Conservation (phyloP, 2,113 vertebrate genomes). For the Vombatus ursinus region DNA sequence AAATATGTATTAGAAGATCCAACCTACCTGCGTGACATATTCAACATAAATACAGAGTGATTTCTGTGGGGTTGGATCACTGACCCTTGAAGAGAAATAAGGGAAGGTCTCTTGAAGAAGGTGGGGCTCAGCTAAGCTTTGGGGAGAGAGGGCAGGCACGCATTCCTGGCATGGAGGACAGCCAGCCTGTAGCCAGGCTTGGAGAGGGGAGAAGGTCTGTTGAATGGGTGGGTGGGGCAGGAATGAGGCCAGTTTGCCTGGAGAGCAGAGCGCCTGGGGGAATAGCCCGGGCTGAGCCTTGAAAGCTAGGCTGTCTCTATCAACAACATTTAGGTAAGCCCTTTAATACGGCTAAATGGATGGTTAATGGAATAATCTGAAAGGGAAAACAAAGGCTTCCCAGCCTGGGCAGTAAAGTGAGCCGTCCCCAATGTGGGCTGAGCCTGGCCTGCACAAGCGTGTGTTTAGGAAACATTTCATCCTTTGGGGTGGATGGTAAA, state of each 20-base stretch:
- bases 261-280: background rate
- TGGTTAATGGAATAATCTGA: background rate
- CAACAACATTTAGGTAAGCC: background rate
- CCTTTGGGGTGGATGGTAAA: background rate
- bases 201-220: background rate
- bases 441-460: background rate
- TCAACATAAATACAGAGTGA: background rate
- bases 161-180: no score
- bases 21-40: background rate
- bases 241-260: background rate
- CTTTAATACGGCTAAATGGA: background rate
- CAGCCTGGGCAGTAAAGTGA: background rate
- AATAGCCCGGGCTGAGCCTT: background rate
- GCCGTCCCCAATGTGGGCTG: background rate
- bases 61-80: background rate
- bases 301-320: background rate
- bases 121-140: background rate
- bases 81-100: background rate
- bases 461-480: background rate
- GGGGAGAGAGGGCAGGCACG: background rate
- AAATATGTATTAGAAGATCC: background rate
- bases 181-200: background rate
- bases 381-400: background rate
- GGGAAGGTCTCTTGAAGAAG: background rate
- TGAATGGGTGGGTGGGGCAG: background rate